Conservation (phyloP, 2,888 invertebrate genomes). For the Keiferia lycopersicella region DNA sequence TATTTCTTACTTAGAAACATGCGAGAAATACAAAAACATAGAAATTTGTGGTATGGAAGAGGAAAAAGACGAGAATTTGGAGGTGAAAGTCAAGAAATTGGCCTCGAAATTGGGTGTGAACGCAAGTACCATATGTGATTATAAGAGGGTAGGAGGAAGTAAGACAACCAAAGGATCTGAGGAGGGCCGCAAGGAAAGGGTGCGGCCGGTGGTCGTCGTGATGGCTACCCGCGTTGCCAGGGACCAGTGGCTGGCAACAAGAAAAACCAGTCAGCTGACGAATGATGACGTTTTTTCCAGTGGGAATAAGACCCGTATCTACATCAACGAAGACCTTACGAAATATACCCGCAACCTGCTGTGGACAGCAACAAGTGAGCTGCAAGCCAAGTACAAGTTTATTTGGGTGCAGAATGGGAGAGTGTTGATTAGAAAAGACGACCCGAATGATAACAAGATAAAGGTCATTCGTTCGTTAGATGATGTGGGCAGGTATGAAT, state of each 20-base stretch:
- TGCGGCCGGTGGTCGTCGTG: constrained; percentile 6
- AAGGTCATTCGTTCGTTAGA: constrained; percentile 8
- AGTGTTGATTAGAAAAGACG: constrained; percentile 19
- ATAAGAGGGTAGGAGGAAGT: too few species aligned
- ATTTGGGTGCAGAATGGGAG: constrained; percentile 24
- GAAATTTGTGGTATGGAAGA: too few species aligned
- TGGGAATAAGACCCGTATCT: constrained; percentile 12
- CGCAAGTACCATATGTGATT: too few species aligned
- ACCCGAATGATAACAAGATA: constrained; percentile 11
- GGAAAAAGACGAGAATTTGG: neutral
- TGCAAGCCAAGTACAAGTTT: constrained; percentile 18
- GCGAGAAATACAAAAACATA: neutral
- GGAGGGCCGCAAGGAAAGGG: neutral
- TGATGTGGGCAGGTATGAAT: neutral
- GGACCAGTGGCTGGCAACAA: neutral
- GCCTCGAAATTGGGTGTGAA: neutral
- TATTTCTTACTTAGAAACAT: neutral
- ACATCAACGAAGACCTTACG: constrained; percentile 23
- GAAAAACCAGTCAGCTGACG: neutral
- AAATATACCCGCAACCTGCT: constrained; percentile 18
- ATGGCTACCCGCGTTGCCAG: neutral
- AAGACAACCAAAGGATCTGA: neutral
- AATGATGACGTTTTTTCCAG: constrained; percentile 3
- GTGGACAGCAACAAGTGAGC: constrained; percentile 14
- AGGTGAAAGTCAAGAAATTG: neutral